Evolutionary conservation across 2,113 vertebrate genomes (phyloP), one percentile per base, ranked within the genome.

Genomic region (Leucopsar rothschildi): DNA sequence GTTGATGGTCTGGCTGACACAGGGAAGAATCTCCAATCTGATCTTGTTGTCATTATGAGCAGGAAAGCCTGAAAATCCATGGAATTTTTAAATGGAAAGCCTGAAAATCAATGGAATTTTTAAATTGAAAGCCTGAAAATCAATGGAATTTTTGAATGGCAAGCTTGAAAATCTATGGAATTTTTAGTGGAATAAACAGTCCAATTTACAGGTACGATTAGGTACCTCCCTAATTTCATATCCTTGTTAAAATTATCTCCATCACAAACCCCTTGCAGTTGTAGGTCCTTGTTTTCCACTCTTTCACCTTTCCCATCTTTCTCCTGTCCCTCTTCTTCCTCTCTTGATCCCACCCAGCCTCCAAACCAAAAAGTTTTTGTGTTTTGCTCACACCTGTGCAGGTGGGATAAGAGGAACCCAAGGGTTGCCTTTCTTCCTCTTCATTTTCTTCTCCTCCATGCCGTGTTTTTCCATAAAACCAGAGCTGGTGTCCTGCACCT

Each of bases 391-490:
- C 16, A 23, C 0, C 14, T 29, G 2, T 24, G 37, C 33, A 23
- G 24, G 15, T 33, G 9, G 11, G 19, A 12, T 16, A 2, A 45
- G 33, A 82, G n/a, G 10, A 82, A 14, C 21, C 17, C 10, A 17
- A 29, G 24, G n/a, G 7, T 10, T 21, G 0, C 8, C 6, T 53
- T 40, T 10, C 5, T 25, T n/a, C 22, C 23, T 35, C 25, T n/a
- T 27, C 2, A 15, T 52, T 81, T 44, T 33, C 13, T 45, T 49
- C 42, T 31, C 28, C 16, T 59, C 37, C 12, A 4, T 7, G 6
- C 18, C 21, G 1, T 0, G 3, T 35, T 40, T 61, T 63, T 28
- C 39, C 61, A 4, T 31, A 24, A 56, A 68, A 39, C 10, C 23
- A 72, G 27, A 72, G 6, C 23, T 3, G 33, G 4, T 14, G 17